Percentiles rank a stretch among this genome's conserved stretches.
Conservation (phyloP, 2,113 vertebrate species). For the Sphyrna mokarran region DNA sequence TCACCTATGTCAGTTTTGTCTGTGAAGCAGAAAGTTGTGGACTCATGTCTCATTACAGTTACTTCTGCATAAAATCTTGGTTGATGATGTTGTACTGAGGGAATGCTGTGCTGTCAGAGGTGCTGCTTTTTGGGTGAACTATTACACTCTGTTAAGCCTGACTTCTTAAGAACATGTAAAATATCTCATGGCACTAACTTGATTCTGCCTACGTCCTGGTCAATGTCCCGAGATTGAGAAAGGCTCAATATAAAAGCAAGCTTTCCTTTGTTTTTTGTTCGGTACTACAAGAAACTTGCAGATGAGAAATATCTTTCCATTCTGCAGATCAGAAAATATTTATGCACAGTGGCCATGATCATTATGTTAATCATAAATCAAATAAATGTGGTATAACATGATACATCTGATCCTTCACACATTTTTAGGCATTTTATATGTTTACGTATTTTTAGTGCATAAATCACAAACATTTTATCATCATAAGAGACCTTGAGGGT, state of each 20-base stretch:
- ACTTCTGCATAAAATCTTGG: background rate
- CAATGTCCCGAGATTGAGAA: background rate
- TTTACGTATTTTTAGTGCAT: constrained; percentile 24
- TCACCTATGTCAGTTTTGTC: background rate
- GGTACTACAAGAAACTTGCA: background rate
- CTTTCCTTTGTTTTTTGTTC: background rate
- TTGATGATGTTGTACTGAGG: background rate
- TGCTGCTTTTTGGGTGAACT: background rate
- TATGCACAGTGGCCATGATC: background rate
- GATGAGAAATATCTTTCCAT: background rate
- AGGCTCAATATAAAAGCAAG: background rate
- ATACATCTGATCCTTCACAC: background rate
- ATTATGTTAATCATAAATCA: constrained; percentile 33
- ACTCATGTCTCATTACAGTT: background rate
- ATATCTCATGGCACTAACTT: background rate
- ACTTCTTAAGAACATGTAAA: background rate
- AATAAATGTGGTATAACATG: background rate
- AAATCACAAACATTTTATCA: constrained; percentile 24
- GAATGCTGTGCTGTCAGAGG: background rate
- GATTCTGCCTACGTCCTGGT: background rate
- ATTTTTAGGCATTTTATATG: constrained; percentile 11
- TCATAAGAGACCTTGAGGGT: background rate
- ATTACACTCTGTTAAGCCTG: background rate
- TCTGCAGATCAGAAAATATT: constrained; percentile 25
- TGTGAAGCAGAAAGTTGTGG: background rate